phyloP scores from a whole-genome alignment of 2,797 vertebrate genomes.

The Pampus argenteus region DNA sequence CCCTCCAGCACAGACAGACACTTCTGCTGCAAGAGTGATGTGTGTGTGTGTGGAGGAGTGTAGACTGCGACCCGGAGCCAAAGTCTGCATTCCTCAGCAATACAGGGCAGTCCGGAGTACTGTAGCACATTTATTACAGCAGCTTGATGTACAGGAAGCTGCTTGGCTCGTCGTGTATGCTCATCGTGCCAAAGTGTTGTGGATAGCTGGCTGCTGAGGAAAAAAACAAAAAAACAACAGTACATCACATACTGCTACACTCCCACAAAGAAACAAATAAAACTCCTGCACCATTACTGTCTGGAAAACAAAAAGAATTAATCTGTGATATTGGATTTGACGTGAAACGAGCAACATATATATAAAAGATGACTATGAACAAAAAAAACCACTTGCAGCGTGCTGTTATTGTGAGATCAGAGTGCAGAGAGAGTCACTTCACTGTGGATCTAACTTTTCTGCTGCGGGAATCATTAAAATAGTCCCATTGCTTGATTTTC shows the following conservation, averaged over 20 bases:
- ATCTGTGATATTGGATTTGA: slow-evolving; percentile 58
- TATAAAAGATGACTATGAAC: slow-evolving; percentile 45
- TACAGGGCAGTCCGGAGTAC: slow-evolving; percentile 43
- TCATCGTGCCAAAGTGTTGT: slow-evolving; percentile 53
- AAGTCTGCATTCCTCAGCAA: slow-evolving; percentile 75
- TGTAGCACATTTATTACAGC: slow-evolving; percentile 84
- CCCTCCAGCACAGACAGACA: slow-evolving; percentile 61
- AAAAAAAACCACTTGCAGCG: slow-evolving; percentile 22
- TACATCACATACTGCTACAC: slow-evolving; percentile 30
- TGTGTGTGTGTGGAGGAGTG: slow-evolving; percentile 56
- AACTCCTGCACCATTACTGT: slow-evolving; percentile 29
- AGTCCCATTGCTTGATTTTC: slow-evolving; percentile 60
- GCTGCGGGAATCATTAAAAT: slow-evolving; percentile 71
- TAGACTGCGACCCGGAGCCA: slow-evolving; percentile 69
- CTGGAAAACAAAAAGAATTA: slow-evolving; percentile 44
- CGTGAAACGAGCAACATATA: no score
- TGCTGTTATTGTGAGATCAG: slow-evolving; percentile 55
- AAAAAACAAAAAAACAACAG: no score
- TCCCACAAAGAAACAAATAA: slow-evolving; percentile 17
- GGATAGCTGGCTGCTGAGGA: slow-evolving; percentile 38
- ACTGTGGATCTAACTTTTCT: slow-evolving; percentile 59
- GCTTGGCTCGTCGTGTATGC: slow-evolving; percentile 59
- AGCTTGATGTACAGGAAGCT: slow-evolving; percentile 85
- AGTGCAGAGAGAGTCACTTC: slow-evolving; percentile 43
- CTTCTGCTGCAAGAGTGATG: slow-evolving; percentile 43